Base-by-base conservation (phyloP, 2,888 invertebrate species). In the Mesorhabditis spiculigera region DNA sequence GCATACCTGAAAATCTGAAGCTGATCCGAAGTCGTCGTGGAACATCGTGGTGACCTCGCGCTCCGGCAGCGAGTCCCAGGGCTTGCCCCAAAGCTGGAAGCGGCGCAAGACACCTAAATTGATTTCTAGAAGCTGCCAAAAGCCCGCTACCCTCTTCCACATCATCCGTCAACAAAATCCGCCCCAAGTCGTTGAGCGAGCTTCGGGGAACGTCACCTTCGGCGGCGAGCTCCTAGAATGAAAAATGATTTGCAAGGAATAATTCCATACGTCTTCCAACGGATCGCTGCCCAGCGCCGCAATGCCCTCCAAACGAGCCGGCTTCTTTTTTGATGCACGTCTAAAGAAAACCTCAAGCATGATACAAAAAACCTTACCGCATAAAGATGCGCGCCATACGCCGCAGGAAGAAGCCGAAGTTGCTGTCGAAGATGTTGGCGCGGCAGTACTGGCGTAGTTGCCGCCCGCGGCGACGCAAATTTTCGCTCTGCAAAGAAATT, bases 161-260 rank as follows among this genome's bases (percentile, higher is more conserved):
- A 50, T n/a, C 58, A n/a, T 50, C 58, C n/a, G 58, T 50, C 58
- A 50, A n/a, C 8, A 50, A n/a, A 50, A 50, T 50, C n/a, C n/a
- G 8, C n/a, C 1, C 58, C 58, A 50, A 50, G n/a, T 50, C 58
- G 3, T 13, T 50, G n/a, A 50, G 58, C 58, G 58, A 50, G n/a
- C n/a, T 13, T 10, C 10, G n/a, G 58, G 58, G n/a, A n/a, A 50
- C 58, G 8, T 13, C 10, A 10, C 1, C n/a, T 13, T 50, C 58
- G 10, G 8, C n/a, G 8, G 58, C 8, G 28, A 28, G 28, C n/a
- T 50, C 58, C 58, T 50, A 50, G 28, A 28, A 28, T 1, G 1
- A 28, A 28, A 50, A 50, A 50, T 50, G 58, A 50, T 50, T 50
- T n/a, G n/a, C 1, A 50, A 50, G 58, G 3, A 50, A 13, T n/a